Conservation (phyloP, 2,113 vertebrate species). For the Motacilla alba region DNA sequence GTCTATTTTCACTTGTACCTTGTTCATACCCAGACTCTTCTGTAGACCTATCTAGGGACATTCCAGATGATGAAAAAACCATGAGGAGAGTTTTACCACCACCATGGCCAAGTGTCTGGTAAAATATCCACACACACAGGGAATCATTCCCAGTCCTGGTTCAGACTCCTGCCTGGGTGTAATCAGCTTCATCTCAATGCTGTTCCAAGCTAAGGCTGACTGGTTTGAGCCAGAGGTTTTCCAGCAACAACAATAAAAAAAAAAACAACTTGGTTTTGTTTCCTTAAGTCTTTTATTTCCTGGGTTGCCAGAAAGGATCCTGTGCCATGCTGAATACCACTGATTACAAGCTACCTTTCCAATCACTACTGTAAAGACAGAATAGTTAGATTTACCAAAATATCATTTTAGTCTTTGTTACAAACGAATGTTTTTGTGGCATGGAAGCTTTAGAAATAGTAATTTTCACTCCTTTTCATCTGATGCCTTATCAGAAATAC, state of each 20-base stretch:
- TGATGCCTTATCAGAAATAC: background rate
- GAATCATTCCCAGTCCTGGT: background rate
- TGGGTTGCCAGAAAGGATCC: background rate
- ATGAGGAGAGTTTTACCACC: background rate
- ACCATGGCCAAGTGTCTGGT: background rate
- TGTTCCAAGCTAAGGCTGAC: background rate
- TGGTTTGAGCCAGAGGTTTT: background rate
- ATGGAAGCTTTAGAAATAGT: background rate
- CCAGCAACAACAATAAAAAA: background rate
- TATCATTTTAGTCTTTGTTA: background rate
- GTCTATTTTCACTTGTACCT: background rate
- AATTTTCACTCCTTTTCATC: background rate
- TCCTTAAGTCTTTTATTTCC: background rate
- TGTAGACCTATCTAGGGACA: background rate
- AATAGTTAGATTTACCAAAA: background rate
- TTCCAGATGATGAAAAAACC: background rate
- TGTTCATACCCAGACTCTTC: background rate
- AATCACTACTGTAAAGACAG: background rate
- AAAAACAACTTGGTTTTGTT: background rate
- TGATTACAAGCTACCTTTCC: background rate
- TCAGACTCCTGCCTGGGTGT: background rate
- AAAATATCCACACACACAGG: background rate
- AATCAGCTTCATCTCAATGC: background rate
- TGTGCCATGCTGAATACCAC: background rate
- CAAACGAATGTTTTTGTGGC: background rate